These are phyloP conservation scores for Spicauda simplicius DNA, from an alignment of 2,888 invertebrate genomes.

Conservation along the genomic window DNA sequence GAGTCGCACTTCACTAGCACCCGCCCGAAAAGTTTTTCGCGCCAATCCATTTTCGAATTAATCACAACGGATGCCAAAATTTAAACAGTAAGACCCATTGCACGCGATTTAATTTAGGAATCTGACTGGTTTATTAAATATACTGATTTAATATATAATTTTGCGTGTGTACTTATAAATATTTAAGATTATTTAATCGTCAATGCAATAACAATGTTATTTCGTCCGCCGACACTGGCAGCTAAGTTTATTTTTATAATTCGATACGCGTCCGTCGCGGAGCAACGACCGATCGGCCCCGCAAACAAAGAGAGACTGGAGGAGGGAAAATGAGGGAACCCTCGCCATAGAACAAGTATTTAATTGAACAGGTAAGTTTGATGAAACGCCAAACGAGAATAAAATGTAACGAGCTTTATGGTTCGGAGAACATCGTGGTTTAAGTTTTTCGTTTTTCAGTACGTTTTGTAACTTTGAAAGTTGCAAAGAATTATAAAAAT, in stretches of 20 bases:
- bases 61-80: slow-evolving; percentile 29
- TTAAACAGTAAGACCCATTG: slow-evolving; percentile 18
- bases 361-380: slow-evolving; percentile 34
- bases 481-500: not conserved
- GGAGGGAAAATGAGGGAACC: slow-evolving; percentile 60
- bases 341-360: slow-evolving; percentile 69
- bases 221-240: slow-evolving; percentile 39
- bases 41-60: slow-evolving; percentile 79
- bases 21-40: slow-evolving; percentile 86
- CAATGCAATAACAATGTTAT: not conserved
- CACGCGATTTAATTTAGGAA: not conserved
- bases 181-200: not conserved
- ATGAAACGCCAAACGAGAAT: slow-evolving; percentile 22
- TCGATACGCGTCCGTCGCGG: slow-evolving; percentile 57
- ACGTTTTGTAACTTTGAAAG: not conserved
- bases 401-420: slow-evolving; percentile 25
- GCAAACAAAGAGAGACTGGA: slow-evolving; percentile 74
- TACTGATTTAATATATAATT: not conserved
- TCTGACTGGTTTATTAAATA: not conserved
- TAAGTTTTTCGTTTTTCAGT: slow-evolving; percentile 1
- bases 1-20: slow-evolving; percentile 80
- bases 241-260: slow-evolving; percentile 64
- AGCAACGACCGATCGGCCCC: slow-evolving; percentile 68
- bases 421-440: slow-evolving; percentile 15
- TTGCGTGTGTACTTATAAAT: not conserved